Evolutionary conservation across 1,140 invertebrate genomes (phyloP), one percentile per base, ranked within the genome.

Genomic region (Drosophila pectinifera): DNA sequence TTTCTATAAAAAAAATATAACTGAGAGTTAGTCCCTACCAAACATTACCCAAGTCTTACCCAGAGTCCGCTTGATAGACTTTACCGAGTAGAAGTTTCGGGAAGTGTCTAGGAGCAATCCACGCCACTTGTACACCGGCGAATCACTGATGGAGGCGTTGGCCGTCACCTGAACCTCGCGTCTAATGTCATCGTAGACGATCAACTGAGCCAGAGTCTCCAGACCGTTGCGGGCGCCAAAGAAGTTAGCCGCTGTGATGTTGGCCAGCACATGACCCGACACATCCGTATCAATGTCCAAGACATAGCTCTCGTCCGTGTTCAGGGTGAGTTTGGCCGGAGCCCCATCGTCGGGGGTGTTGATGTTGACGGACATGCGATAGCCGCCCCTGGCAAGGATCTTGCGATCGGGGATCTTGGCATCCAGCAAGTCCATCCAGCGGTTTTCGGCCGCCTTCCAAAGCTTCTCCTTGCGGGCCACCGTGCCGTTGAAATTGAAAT

Each of bases 81-180:
- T 93, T 5, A 96, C 94, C 2, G 94, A 73, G 95, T 94, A 82
- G 94, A 97, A 89, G 91, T 97, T 97, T 24, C 97, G 94, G 0
- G 96, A 94, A 0, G 96, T 97, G 78, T 97, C 97, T 31, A 97
- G 81, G 4, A 96, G 90, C 1, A 97, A 92, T 3, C 96, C 96
- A 80, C 97, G 94, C 92, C 97, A 96, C 0, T 95, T 94, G 92
- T 95, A 97, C 0, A 92, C 94, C 0, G 97, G 96, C 22, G 92
- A 93, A 91, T 97, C 97, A 0, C 61, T 88, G 1, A 97, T 95
- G 3, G 91, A 84, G 1, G 94, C 95, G 63, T 95, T 93, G 4
- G 93, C 92, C 0, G 94, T 93, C 4, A 96, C 94, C 46, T 91
- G 88, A 0, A 91, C 51, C 36, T 92, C 91, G 0, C 82, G 80